These are phyloP conservation scores for Lepidurus couesii DNA, from an alignment of 1,140 invertebrate species.

Conservation along the genomic window DNA sequence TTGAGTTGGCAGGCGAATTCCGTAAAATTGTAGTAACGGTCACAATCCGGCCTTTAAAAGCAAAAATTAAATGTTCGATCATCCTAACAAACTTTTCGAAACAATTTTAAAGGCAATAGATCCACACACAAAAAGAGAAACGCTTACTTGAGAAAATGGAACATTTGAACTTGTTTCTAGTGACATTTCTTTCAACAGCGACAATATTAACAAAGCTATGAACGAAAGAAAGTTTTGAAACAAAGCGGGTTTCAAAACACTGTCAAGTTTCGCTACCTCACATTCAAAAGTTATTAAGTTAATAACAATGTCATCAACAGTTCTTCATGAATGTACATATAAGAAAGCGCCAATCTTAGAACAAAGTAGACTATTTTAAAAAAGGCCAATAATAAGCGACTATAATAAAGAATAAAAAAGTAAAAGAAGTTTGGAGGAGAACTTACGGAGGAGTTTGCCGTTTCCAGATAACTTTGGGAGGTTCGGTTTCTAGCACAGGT, in stretches of 20 bases:
- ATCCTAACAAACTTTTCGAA: not conserved
- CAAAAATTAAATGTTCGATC: not conserved
- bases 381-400: conserved; percentile 25
- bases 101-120: too few species aligned
- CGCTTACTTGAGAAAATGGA: too few species aligned
- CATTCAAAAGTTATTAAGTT: too few species aligned
- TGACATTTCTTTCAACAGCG: too few species aligned
- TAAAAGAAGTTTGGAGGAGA: conserved; percentile 28
- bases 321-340: not conserved
- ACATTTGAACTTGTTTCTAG: too few species aligned
- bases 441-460: conserved; percentile 67
- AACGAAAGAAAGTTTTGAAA: too few species aligned
- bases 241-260: too few species aligned
- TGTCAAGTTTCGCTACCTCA: too few species aligned
- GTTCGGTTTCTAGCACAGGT: conserved; percentile 85
- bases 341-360: not conserved
- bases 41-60: conserved; percentile 56
- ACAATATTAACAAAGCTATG: too few species aligned
- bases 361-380: conserved; percentile 28
- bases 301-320: not conserved
- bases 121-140: too few species aligned
- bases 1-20: conserved; percentile 92
- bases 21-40: conserved; percentile 90
- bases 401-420: conserved; percentile 5
- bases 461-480: conserved; percentile 78